Percentiles rank a stretch among this genome's conserved stretches.
These are phyloP conservation scores for Nesidiocoris tenuis DNA, from an alignment of 2,888 invertebrate species.

Conservation along the genomic window DNA sequence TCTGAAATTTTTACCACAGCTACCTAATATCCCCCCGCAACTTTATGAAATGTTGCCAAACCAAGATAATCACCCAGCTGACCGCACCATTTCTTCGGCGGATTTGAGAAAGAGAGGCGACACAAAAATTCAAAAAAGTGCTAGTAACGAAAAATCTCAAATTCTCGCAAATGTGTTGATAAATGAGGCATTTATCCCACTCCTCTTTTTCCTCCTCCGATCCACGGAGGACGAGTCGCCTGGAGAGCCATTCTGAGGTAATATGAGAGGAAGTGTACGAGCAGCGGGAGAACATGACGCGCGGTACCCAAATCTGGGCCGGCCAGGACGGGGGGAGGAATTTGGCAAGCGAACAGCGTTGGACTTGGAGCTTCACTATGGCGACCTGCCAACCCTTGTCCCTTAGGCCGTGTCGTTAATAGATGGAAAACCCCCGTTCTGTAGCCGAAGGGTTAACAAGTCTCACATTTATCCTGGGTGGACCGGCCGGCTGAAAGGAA, in stretches of 20 bases:
- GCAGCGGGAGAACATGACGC: not conserved
- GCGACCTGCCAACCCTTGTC: slow-evolving; percentile 27
- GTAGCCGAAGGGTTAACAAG: slow-evolving; percentile 29
- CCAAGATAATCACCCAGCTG: too few species aligned
- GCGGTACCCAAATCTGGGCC: not conserved
- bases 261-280: not conserved
- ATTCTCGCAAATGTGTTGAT: too few species aligned
- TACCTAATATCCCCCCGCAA: too few species aligned
- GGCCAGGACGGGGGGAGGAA: not conserved
- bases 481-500: not conserved
- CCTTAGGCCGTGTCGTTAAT: slow-evolving; percentile 36
- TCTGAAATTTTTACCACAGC: too few species aligned
- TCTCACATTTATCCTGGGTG: slow-evolving; percentile 5
- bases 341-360: slow-evolving; percentile 28
- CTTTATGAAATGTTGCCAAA: too few species aligned
- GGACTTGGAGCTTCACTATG: slow-evolving; percentile 1
- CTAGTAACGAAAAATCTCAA: too few species aligned
- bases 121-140: too few species aligned
- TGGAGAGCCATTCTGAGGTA: not conserved
- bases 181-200: too few species aligned
- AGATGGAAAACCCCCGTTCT: slow-evolving; percentile 16
- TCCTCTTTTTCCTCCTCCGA: too few species aligned
- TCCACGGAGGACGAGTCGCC: too few species aligned
- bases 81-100: too few species aligned
- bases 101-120: too few species aligned